Evolutionary conservation across 2,113 vertebrate genomes (phyloP).

Genomic region (Hippocampus guttulatus): DNA sequence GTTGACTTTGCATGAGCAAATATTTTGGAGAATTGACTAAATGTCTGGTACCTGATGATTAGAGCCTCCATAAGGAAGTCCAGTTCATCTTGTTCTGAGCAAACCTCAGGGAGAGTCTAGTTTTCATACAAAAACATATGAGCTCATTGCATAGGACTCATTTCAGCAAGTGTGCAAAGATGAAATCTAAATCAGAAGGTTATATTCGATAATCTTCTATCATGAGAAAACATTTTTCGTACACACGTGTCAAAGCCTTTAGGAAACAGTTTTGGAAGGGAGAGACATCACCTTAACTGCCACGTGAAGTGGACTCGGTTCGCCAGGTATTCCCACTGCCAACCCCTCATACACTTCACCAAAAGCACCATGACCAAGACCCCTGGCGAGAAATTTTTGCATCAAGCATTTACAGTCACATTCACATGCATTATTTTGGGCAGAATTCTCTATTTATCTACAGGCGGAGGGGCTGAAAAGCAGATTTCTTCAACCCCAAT

Average conservation of each 20-base stretch:
- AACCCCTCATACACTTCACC: slow-evolving; percentile 98
- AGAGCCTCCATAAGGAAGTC: slow-evolving; percentile 99
- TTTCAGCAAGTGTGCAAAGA: not conserved
- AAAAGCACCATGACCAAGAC: slow-evolving; percentile 94
- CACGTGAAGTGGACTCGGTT: slow-evolving; percentile 91
- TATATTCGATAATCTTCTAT: not conserved
- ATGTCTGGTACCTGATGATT: slow-evolving; percentile 85
- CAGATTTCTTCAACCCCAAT: not conserved
- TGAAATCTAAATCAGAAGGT: not conserved
- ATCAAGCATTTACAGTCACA: slow-evolving; percentile 9
- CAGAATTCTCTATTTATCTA: not conserved
- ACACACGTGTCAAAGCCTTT: slow-evolving; percentile 1
- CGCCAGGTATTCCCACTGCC: slow-evolving; percentile 85
- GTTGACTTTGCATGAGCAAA: not conserved
- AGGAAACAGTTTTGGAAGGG: not conserved
- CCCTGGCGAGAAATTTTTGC: slow-evolving; percentile 70
- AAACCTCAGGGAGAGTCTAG: slow-evolving; percentile 95
- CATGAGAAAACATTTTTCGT: not conserved
- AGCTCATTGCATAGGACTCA: not conserved
- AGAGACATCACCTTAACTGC: slow-evolving; percentile 87
- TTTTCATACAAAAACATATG: slow-evolving; percentile 6
- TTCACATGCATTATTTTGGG: slow-evolving; percentile 1
- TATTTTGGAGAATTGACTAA: not conserved
- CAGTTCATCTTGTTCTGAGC: slow-evolving; percentile 95
- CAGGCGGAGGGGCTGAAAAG: not conserved